Conservation (phyloP, 2,113 vertebrate genomes). For the Thomomys bottae region DNA sequence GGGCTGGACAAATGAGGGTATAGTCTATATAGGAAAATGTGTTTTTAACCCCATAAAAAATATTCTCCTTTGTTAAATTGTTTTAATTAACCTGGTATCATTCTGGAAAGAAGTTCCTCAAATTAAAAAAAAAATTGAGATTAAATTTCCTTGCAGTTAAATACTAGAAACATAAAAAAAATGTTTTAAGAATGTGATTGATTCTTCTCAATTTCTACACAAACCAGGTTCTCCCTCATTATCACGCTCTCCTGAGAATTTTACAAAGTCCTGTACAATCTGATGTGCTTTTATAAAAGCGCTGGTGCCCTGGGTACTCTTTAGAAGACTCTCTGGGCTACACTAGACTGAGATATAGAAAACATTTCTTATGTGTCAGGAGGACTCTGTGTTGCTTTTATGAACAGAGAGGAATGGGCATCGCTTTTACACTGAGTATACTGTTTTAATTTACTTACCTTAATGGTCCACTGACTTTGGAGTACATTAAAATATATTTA, state of each 20-base stretch:
- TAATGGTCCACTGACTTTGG: constrained; percentile 62
- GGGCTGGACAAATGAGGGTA: too few relatives aligned
- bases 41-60: background rate
- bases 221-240: constrained; percentile 67
- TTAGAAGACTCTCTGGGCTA: constrained; percentile 77
- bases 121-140: constrained; percentile 47
- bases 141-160: constrained; percentile 43
- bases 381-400: constrained; percentile 21
- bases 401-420: constrained; percentile 30
- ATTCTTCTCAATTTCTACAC: constrained; percentile 70
- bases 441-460: constrained; percentile 73
- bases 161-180: constrained; percentile 43
- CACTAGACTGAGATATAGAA: constrained; percentile 68
- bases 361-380: constrained; percentile 25
- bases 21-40: background rate
- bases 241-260: constrained; percentile 50
- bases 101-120: constrained; percentile 27
- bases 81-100: constrained; percentile 5
- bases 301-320: constrained; percentile 74
- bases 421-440: constrained; percentile 52
- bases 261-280: constrained; percentile 76
- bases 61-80: constrained; percentile 21
- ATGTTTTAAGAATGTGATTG: constrained; percentile 53
- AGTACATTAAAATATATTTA: constrained; percentile 58
- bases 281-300: constrained; percentile 74